Conservation (phyloP, 2,888 invertebrate genomes). For the Clanis bilineata region DNA sequence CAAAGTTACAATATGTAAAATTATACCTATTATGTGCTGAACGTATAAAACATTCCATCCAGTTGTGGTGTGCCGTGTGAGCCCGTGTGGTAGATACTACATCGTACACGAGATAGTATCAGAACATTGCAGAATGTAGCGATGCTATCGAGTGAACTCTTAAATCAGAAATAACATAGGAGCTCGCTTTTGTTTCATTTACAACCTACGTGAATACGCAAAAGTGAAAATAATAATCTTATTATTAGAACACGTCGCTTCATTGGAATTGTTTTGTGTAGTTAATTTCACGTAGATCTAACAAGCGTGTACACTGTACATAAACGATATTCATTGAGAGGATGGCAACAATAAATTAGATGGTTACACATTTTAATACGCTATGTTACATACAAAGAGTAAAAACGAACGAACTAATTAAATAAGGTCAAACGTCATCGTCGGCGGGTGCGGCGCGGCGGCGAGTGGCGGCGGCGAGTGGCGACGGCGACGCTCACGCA, state of each 20-base stretch:
- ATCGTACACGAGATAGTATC: constrained; percentile 1
- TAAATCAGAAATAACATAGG: constrained; percentile 63
- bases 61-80: background rate
- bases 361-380: constrained; percentile 74
- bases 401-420: constrained; percentile 81
- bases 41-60: background rate
- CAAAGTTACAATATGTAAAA: background rate
- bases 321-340: constrained; percentile 46
- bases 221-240: background rate
- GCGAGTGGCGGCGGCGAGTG: constrained; percentile 34
- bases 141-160: constrained; percentile 63
- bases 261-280: background rate
- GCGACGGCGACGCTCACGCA: constrained; percentile 38
- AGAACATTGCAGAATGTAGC: constrained; percentile 52
- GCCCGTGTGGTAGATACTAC: too few species aligned
- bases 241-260: background rate
- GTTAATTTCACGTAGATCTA: background rate
- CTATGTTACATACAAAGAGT: constrained; percentile 73
- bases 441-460: constrained; percentile 44
- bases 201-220: constrained; percentile 19
- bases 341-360: constrained; percentile 73
- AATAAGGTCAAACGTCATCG: constrained; percentile 79
- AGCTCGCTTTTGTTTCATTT: constrained; percentile 52
- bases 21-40: background rate
- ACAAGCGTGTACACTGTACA: background rate